phyloP scores from a whole-genome alignment of 2,888 invertebrate genomes.

The Gonocerus acuteangulatus region DNA sequence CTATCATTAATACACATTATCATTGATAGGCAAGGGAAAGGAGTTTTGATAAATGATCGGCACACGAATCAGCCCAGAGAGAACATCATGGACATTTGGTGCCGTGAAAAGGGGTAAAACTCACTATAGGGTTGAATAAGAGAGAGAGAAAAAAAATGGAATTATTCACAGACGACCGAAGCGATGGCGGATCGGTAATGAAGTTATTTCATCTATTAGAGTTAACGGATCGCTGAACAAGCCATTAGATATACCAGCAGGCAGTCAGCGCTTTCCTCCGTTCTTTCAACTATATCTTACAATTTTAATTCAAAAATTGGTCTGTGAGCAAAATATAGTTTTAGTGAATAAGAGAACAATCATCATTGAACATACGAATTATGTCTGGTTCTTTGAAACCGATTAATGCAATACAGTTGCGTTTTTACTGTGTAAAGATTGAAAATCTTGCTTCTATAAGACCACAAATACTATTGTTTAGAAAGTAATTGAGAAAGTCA shows the following conservation, averaged over 20 bases:
- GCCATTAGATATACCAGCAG: neutral
- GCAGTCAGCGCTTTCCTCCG: neutral
- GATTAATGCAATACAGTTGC: too few relatives aligned
- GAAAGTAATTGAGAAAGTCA: too few relatives aligned
- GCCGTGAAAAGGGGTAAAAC: constrained; percentile 13
- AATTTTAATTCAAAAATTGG: too few relatives aligned
- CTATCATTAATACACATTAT: constrained; percentile 22
- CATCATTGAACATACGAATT: too few relatives aligned
- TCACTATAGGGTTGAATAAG: neutral
- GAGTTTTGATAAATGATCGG: constrained; percentile 21
- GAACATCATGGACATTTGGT: constrained; percentile 1
- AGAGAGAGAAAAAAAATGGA: neutral
- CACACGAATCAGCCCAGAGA: neutral
- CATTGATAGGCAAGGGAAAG: constrained; percentile 19
- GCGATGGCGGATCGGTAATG: neutral
- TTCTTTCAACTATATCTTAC: too few relatives aligned
- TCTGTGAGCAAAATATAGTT: too few relatives aligned
- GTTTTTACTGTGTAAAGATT: too few relatives aligned
- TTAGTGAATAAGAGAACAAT: too few relatives aligned
- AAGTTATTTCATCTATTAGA: constrained; percentile 7
- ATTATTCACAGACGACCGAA: neutral
- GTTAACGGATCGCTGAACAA: neutral
- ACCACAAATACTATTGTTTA: too few relatives aligned
- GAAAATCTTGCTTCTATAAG: too few relatives aligned
- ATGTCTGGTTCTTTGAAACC: too few relatives aligned